A percentile compares a stretch with the other conserved stretches of the same genome.
phyloP scores from a whole-genome alignment of 2,888 invertebrate genomes.

The Cheilosia pagana region DNA sequence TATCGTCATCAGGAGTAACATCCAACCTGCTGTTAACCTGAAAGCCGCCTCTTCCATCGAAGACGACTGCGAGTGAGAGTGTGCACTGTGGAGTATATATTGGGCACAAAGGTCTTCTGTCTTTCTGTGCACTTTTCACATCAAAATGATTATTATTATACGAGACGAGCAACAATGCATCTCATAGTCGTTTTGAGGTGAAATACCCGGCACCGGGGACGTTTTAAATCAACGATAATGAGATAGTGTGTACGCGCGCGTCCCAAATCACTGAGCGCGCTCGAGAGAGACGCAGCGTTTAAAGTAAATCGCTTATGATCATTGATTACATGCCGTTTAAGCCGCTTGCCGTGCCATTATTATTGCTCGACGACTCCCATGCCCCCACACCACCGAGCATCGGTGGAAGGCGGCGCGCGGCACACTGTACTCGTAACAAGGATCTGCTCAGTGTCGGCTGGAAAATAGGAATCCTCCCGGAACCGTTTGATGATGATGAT shows the following conservation, averaged over 20 bases:
- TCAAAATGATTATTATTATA: conserved; percentile 74
- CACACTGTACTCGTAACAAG: conserved; percentile 41
- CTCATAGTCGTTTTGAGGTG: conserved; percentile 52
- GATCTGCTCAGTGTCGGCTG: conserved; percentile 6
- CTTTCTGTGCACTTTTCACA: conserved; percentile 66
- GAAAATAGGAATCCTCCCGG: conserved; percentile 36
- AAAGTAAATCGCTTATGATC: conserved; percentile 74
- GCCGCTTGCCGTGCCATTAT: conserved; percentile 50
- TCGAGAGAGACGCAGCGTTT: conserved; percentile 50
- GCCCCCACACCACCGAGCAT: not conserved
- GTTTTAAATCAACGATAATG: conserved; percentile 74
- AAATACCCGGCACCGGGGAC: conserved; percentile 48
- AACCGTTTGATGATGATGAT: conserved; percentile 45
- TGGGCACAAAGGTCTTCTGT: conserved; percentile 56
- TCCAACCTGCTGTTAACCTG: conserved; percentile 72
- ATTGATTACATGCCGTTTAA: conserved; percentile 72
- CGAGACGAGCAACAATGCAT: conserved; percentile 31
- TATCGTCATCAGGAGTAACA: conserved; percentile 74
- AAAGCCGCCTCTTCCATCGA: conserved; percentile 34
- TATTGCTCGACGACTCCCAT: conserved; percentile 1
- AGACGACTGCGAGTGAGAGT: conserved; percentile 51
- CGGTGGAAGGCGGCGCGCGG: not conserved
- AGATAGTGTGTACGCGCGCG: conserved; percentile 73
- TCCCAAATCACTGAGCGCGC: conserved; percentile 51
- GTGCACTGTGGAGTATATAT: conserved; percentile 22